Evolutionary conservation across 2,888 invertebrate species (phyloP), one percentile per base, ranked within the genome.

Genomic region (Hypolimnas misippus): DNA sequence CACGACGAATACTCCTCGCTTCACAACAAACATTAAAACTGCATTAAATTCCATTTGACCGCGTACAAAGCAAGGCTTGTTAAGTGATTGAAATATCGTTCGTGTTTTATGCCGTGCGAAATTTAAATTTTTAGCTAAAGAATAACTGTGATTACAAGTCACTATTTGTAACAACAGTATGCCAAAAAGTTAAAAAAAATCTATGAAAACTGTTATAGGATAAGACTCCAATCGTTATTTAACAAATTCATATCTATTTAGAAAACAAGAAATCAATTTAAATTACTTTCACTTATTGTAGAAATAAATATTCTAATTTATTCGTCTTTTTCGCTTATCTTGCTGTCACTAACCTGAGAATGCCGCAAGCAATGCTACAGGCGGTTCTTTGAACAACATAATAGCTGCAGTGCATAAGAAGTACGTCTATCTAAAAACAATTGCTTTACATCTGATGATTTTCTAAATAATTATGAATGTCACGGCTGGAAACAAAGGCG

Each of bases 21-120:
- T 80, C 79, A 78, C 78, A 81, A 78, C 81, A 76, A 82, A 83
- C 86, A 89, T 89, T 88, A 88, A 89, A 89, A 86, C 76, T 82
- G 82, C 87, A 89, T 89, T 87, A 87, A 84, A 86, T 82, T 84
- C 78, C 82, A 85, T 88, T 89, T 84, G 85, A 80, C 82, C 76
- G 74, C 76, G 73, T 72, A 81, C 80, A 81, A 77, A 82, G 76
- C 78, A 77, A 75, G 78, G 73, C 79, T 69, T 69, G 66, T 69
- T 69, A 69, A 66, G 81, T 82, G 83, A 85, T 84, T 84, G 82
- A 82, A 84, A 83, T 80, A 80, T 74, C 70, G 64, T 59, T 78
- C 78, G 79, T 84, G 80, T 69, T 77, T 75, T 80, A 79, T 79
- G 79, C 78, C 63, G 78, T 73, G 76, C 73, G 71, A 78, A 81